phyloP scores from a whole-genome alignment of 30 jellyfish, hydroid and myxozoan species.

The Aurelia aurita complex sp. Pacific region DNA sequence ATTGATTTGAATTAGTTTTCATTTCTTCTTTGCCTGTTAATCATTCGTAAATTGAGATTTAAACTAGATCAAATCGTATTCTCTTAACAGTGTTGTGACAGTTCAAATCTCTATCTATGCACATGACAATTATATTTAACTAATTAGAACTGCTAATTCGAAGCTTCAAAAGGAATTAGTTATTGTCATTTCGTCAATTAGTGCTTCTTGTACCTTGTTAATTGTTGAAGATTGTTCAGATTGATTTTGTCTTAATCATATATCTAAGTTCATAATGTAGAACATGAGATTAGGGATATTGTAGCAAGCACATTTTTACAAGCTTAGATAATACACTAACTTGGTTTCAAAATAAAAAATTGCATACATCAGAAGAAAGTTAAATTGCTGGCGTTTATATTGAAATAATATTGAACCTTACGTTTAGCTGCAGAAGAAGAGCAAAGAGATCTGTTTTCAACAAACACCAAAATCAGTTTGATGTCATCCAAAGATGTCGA shows the following conservation, averaged over 20 bases:
- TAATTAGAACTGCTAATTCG: background rate
- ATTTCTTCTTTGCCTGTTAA: conserved; percentile 1
- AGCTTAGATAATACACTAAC: too few relatives aligned
- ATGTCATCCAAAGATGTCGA: conserved; percentile 43
- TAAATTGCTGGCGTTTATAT: too few relatives aligned
- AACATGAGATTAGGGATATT: too few relatives aligned
- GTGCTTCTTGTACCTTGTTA: background rate
- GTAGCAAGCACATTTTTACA: too few relatives aligned
- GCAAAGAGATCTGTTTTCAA: conserved; percentile 55
- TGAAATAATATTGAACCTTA: too few relatives aligned
- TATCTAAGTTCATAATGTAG: too few relatives aligned
- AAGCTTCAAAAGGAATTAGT: background rate
- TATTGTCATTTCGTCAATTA: background rate
- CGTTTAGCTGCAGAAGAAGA: conserved; percentile 70
- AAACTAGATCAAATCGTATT: conserved; percentile 22
- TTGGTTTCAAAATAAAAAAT: too few relatives aligned
- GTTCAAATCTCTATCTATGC: too few relatives aligned
- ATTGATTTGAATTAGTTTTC: conserved; percentile 27
- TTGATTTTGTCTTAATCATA: too few relatives aligned
- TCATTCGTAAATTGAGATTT: conserved; percentile 18
- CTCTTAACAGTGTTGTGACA: background rate
- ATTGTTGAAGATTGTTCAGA: background rate
- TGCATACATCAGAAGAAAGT: too few relatives aligned
- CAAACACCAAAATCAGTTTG: conserved; percentile 55
- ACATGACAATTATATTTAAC: background rate